Conservation (phyloP, 2,888 invertebrate species). For the Peribatodes rhomboidaria region DNA sequence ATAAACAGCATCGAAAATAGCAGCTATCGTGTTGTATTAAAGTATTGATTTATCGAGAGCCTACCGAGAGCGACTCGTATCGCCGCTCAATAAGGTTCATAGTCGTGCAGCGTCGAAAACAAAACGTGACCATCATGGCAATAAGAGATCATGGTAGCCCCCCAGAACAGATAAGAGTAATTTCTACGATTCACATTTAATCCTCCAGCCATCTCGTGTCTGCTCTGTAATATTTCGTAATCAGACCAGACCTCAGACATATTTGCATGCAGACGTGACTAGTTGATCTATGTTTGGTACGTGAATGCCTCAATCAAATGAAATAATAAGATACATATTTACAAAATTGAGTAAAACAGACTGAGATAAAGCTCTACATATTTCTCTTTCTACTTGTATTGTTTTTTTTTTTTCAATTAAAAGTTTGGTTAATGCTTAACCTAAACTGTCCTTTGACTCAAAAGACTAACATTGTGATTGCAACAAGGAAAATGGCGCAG, state of each 20-base stretch:
- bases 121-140: too few relatives aligned
- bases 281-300: conserved; percentile 45
- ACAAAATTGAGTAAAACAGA: conserved; percentile 3
- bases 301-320: conserved; percentile 22
- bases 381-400: not conserved
- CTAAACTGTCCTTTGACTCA: not conserved
- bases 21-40: too few relatives aligned
- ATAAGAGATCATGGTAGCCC: too few relatives aligned
- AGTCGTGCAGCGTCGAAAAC: too few relatives aligned
- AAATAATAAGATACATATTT: conserved; percentile 4
- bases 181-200: conserved; percentile 59
- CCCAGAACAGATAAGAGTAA: conserved; percentile 44
- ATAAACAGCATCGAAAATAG: too few relatives aligned
- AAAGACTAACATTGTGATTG: conserved; percentile 4
- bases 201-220: conserved; percentile 54
- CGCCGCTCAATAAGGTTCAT: too few relatives aligned
- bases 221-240: conserved; percentile 45
- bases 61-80: too few relatives aligned
- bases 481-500: conserved; percentile 6
- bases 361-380: not conserved
- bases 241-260: conserved; percentile 47
- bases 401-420: not conserved
- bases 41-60: too few relatives aligned
- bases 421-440: not conserved
- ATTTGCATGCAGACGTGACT: conserved; percentile 53